phyloP scores from a whole-genome alignment of 2,888 invertebrate genomes.

The Napeogenes sylphis region DNA sequence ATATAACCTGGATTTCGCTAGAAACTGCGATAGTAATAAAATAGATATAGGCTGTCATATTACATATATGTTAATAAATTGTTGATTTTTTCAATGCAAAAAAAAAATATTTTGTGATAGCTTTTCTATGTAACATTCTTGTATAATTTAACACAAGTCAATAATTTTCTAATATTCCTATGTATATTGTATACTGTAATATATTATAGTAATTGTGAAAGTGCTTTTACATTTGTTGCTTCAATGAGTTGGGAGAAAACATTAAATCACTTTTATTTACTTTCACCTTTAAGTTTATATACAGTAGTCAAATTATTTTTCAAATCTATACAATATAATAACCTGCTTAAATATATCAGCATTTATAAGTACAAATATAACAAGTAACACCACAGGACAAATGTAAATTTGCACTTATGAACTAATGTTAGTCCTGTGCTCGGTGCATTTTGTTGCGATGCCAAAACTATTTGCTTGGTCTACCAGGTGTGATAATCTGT shows the following conservation, averaged over 20 bases:
- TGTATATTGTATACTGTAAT: background rate
- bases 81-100: background rate
- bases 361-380: constrained; percentile 4
- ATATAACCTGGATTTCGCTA: background rate
- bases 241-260: too few species aligned
- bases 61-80: constrained; percentile 12
- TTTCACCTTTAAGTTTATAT: too few species aligned
- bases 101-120: background rate
- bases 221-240: constrained; percentile 5
- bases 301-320: too few species aligned
- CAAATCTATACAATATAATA: too few species aligned
- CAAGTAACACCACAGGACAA: background rate
- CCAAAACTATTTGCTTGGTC: constrained; percentile 14
- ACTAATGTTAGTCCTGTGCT: background rate
- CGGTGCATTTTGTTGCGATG: constrained; percentile 10
- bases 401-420: background rate
- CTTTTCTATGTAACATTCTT: background rate
- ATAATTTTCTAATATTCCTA: background rate
- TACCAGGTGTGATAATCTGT: constrained; percentile 20
- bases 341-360: background rate
- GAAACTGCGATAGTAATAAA: constrained; percentile 12
- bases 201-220: constrained; percentile 8
- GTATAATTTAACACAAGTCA: constrained; percentile 2
- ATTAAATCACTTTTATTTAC: too few species aligned
- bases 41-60: constrained; percentile 15